phyloP scores from a whole-genome alignment of 2,888 invertebrate genomes.

The Cerceris ruficornis region DNA sequence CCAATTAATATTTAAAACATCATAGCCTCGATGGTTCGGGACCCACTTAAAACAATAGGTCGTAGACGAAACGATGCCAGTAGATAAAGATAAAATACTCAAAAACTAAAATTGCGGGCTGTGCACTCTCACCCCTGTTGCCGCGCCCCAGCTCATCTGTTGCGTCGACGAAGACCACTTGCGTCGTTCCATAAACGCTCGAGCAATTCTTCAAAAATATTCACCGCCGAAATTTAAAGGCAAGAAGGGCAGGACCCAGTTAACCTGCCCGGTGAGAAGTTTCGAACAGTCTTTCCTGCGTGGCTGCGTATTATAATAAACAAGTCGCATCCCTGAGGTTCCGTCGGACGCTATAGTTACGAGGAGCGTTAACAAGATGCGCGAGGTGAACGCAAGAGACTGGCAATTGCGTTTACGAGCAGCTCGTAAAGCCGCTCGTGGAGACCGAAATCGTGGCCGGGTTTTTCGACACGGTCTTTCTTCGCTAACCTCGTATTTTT shows the following conservation, averaged over 20 bases:
- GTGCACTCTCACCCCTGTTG: too few relatives aligned
- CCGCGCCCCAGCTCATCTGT: too few relatives aligned
- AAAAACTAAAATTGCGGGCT: too few relatives aligned
- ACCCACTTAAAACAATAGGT: too few relatives aligned
- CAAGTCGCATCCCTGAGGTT: slow-evolving; percentile 25
- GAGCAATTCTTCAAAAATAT: too few relatives aligned
- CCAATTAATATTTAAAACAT: too few relatives aligned
- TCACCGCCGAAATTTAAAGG: too few relatives aligned
- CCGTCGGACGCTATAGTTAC: slow-evolving; percentile 51
- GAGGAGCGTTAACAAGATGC: slow-evolving; percentile 55
- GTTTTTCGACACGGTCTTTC: slow-evolving; percentile 41
- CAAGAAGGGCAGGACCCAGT: not conserved
- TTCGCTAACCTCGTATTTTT: slow-evolving; percentile 24
- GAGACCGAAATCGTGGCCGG: slow-evolving; percentile 42
- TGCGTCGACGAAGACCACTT: too few relatives aligned
- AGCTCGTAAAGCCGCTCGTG: slow-evolving; percentile 45
- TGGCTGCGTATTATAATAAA: slow-evolving; percentile 42
- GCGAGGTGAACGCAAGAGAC: slow-evolving; percentile 11
- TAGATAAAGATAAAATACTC: too few relatives aligned
- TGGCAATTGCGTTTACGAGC: slow-evolving; percentile 53
- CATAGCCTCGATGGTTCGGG: too few relatives aligned
- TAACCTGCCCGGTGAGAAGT: slow-evolving; percentile 4
- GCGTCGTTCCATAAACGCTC: too few relatives aligned
- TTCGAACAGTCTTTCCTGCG: slow-evolving; percentile 32
- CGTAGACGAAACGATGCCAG: too few relatives aligned